Evolutionary conservation across 2,888 invertebrate species (phyloP).

Genomic region (Rotaria magnacalcarata): DNA sequence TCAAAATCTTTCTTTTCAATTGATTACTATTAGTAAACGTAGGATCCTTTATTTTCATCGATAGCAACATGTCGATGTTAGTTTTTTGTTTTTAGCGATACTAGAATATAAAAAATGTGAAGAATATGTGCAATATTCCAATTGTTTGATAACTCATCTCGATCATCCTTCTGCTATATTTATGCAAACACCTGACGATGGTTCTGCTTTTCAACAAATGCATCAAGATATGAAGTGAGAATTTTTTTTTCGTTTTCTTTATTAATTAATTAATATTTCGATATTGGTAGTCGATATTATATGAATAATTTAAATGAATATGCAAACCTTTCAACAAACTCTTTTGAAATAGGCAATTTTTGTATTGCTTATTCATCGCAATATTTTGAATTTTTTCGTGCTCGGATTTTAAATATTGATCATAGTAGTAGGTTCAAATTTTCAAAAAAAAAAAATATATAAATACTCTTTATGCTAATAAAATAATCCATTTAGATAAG

Average conservation of each 20-base stretch:
- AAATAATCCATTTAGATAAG: background rate
- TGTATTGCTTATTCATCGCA: background rate
- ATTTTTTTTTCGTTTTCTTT: background rate
- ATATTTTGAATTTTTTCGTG: conserved; percentile 33
- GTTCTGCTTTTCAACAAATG: background rate
- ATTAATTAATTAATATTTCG: too few species aligned
- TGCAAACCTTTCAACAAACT: background rate
- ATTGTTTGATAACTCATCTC: background rate
- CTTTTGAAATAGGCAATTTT: background rate
- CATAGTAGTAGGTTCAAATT: background rate
- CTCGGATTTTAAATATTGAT: conserved; percentile 12
- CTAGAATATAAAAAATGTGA: background rate
- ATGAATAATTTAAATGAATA: background rate
- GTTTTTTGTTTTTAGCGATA: background rate
- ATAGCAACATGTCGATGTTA: background rate
- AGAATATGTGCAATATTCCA: background rate
- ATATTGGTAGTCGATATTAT: background rate
- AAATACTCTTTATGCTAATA: background rate
- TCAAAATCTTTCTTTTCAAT: background rate
- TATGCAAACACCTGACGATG: background rate
- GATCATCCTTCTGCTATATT: conserved; percentile 20
- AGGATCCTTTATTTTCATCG: background rate
- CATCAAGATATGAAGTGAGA: conserved; percentile 22
- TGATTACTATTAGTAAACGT: background rate
- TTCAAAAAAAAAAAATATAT: too few species aligned